Percentiles rank a stretch among this genome's conserved stretches.
phyloP scores from a whole-genome alignment of 1,140 invertebrate species.

The Lysiphlebus fabarum region DNA sequence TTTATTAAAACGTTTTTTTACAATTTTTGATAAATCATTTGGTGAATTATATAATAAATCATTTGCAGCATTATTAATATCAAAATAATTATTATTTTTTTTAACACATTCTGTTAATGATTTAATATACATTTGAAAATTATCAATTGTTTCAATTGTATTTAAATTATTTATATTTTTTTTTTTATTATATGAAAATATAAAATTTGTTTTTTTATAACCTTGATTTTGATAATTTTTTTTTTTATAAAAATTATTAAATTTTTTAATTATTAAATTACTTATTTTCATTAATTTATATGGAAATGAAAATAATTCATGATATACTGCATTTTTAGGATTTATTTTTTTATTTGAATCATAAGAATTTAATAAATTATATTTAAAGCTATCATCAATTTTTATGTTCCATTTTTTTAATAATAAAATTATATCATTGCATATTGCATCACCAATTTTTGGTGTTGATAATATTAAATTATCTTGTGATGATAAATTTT shows the following conservation, averaged over 20 bases:
- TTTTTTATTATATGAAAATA: slow-evolving; percentile 6
- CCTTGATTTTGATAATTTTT: slow-evolving; percentile 23
- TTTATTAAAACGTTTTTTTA: too few relatives aligned
- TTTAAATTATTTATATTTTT: not conserved
- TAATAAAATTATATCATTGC: slow-evolving; percentile 6
- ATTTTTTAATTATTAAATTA: not conserved
- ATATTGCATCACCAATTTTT: slow-evolving; percentile 12
- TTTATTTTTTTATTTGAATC: not conserved
- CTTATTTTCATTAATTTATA: not conserved
- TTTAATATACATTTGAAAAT: too few relatives aligned
- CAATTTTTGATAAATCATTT: too few relatives aligned
- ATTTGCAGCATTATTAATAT: too few relatives aligned
- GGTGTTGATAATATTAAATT: too few relatives aligned
- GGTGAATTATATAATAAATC: too few relatives aligned
- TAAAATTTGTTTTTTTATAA: not conserved
- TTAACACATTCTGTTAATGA: too few relatives aligned
- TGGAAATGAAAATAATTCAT: slow-evolving; percentile 15
- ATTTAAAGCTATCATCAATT: too few relatives aligned
- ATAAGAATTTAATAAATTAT: too few relatives aligned
- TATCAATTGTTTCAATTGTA: too few relatives aligned
- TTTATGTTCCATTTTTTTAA: not conserved
- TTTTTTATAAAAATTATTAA: slow-evolving; percentile 4
- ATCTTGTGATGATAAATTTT: too few relatives aligned
- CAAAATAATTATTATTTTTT: too few relatives aligned
- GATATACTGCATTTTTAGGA: slow-evolving; percentile 3